Evolutionary conservation across 2,888 invertebrate species (phyloP).

Genomic region (Argyresthia goedartella): DNA sequence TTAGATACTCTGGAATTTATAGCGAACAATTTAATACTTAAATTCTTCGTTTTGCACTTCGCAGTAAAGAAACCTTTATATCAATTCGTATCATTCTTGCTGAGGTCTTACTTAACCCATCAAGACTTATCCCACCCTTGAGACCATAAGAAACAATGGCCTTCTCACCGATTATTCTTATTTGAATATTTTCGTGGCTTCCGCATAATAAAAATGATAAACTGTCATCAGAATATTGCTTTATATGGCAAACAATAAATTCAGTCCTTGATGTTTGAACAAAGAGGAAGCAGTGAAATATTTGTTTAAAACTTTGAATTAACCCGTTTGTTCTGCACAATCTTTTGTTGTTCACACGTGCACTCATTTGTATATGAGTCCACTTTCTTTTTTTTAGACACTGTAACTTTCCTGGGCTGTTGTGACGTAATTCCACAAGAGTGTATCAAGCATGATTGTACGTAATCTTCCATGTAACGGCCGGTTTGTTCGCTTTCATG

Average conservation of each 20-base stretch:
- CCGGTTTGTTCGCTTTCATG: slow-evolving; percentile 39
- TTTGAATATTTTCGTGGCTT: slow-evolving; percentile 22
- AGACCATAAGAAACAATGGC: slow-evolving; percentile 22
- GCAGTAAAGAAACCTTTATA: not conserved
- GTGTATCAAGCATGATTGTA: slow-evolving; percentile 34
- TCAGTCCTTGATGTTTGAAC: slow-evolving; percentile 1
- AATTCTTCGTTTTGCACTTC: not conserved
- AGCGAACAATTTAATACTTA: not conserved
- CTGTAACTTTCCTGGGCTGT: slow-evolving; percentile 49
- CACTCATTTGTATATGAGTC: slow-evolving; percentile 32
- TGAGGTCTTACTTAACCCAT: not conserved
- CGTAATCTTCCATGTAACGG: slow-evolving; percentile 50
- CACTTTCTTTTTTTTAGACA: slow-evolving; percentile 51
- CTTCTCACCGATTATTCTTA: slow-evolving; percentile 29
- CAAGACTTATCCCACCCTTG: slow-evolving; percentile 44
- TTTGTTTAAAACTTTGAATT: no score
- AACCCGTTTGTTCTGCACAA: no score
- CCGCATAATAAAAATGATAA: slow-evolving; percentile 27
- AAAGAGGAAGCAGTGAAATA: not conserved
- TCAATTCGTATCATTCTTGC: not conserved
- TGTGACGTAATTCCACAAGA: slow-evolving; percentile 53
- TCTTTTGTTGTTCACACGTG: slow-evolving; percentile 28
- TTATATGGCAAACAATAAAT: not conserved
- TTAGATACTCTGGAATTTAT: not conserved
- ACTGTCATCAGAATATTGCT: slow-evolving; percentile 18